Evolutionary conservation across 2,888 invertebrate genomes (phyloP), one percentile per base, ranked within the genome.

Genomic region (Amiota communis): DNA sequence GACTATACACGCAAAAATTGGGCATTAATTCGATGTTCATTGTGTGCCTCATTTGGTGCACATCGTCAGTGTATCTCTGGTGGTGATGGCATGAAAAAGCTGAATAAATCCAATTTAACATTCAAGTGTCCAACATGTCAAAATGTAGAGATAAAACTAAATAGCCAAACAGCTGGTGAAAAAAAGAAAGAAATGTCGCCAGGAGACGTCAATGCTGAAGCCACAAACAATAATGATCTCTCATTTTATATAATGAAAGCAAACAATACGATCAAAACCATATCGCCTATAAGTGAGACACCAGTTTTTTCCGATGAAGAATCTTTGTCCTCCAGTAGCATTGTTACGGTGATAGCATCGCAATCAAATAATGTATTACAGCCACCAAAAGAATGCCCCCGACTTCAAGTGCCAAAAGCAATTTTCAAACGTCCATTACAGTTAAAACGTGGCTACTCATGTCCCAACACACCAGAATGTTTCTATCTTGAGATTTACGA

Each of bases 1-100:
- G 88, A 89, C 1, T 90, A 91, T 74, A 77, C 69, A 46, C 56
- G 8, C 0, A 0, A 15, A n/a, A 13, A 0, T 9, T 82, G 88
- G 88, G 23, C 0, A 15, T 75, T 87, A 4, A 70, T 79, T 3
- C 57, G 75, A 0, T 88, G 88, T 68, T 72, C 75, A 4, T 48
- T 83, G 12, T 88, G 88, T 57, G 87, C 84, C 2, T 76, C 85
- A 2, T 70, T 72, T n/a, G 87, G 86, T 3, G 77, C 80, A 0
- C 88, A 88, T 76, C 76, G 75, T 0, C 74, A 72, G 9, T 87
- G 87, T 17, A 70, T 79, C 6, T 36, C 36, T 13, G 15, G 74
- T 0, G 76, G 74, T 8, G 76, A 74, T 8, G 49, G 63, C 1
- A 68, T 57, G 47, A 72, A 72, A 0, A 12, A 72, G 10, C 2